Conservation (phyloP, 1,140 invertebrate species). For the Orchestia grillus region DNA sequence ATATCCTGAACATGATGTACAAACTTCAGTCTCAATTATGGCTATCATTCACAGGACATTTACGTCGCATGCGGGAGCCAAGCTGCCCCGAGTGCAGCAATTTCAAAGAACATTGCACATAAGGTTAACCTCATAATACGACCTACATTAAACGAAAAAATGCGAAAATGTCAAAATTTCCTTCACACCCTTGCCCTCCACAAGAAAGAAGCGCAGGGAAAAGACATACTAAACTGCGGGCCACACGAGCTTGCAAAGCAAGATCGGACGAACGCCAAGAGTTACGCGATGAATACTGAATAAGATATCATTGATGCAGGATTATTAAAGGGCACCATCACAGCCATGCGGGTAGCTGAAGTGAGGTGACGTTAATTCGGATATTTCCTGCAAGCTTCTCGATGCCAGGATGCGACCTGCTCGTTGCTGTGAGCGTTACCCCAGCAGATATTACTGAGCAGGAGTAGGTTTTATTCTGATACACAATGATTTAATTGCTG, state of each 20-base stretch:
- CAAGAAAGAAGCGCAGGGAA: background rate
- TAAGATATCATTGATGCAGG: background rate
- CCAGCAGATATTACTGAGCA: too few species aligned
- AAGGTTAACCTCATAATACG: background rate
- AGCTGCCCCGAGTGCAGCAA: background rate
- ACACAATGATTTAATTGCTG: too few species aligned
- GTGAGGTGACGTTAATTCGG: background rate
- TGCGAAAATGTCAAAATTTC: background rate
- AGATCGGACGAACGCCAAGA: background rate
- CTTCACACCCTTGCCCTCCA: background rate
- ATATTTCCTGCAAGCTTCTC: background rate
- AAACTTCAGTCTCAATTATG: too few species aligned
- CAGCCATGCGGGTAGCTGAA: background rate
- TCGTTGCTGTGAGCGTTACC: too few species aligned
- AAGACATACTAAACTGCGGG: background rate
- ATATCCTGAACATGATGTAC: too few species aligned
- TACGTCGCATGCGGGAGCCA: too few species aligned
- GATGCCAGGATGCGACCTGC: too few species aligned
- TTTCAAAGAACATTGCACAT: background rate
- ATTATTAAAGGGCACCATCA: background rate
- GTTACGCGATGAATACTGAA: background rate
- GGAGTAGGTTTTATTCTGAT: too few species aligned
- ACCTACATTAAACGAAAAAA: background rate
- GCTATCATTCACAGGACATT: too few species aligned
- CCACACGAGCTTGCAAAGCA: background rate